These are phyloP conservation scores for Calidris pygmaea DNA, from an alignment of 2,113 vertebrate species.

Conservation along the genomic window DNA sequence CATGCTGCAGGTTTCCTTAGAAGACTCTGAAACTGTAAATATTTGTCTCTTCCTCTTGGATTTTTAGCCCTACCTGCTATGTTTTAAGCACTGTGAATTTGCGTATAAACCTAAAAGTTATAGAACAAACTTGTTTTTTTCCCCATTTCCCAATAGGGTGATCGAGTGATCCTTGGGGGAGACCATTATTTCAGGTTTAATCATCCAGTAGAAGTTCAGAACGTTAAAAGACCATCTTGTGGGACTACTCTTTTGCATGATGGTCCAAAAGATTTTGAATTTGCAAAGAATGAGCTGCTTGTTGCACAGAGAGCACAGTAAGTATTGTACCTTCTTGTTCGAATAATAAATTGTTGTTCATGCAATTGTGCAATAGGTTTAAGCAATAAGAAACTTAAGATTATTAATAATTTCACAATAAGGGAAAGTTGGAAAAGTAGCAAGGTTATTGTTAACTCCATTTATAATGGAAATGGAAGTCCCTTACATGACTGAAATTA, in stretches of 20 bases:
- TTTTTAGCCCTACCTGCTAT: neutral
- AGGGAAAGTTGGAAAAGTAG: neutral
- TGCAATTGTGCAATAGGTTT: neutral
- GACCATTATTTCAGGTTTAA: constrained; percentile 98
- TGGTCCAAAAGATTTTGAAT: constrained; percentile 91
- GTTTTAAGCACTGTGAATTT: neutral
- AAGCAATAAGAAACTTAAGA: neutral
- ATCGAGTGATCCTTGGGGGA: constrained; percentile 92
- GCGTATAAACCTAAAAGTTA: neutral
- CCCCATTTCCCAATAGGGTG: constrained; percentile 76
- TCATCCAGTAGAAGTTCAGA: constrained; percentile 90
- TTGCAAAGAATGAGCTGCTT: constrained; percentile 93
- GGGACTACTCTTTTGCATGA: constrained; percentile 68
- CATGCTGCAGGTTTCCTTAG: neutral
- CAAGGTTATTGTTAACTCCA: neutral
- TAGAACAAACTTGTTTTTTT: neutral
- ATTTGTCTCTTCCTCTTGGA: neutral
- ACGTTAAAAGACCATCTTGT: constrained; percentile 73
- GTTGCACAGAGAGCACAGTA: constrained; percentile 86
- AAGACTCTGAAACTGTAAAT: neutral
- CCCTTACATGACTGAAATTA: neutral
- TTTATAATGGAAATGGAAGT: neutral
- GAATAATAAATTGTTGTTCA: neutral
- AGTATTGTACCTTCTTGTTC: constrained; percentile 45
- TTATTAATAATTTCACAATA: neutral